These are phyloP conservation scores for Celastrina argiolus DNA, from an alignment of 2,888 invertebrate species.

Conservation along the genomic window DNA sequence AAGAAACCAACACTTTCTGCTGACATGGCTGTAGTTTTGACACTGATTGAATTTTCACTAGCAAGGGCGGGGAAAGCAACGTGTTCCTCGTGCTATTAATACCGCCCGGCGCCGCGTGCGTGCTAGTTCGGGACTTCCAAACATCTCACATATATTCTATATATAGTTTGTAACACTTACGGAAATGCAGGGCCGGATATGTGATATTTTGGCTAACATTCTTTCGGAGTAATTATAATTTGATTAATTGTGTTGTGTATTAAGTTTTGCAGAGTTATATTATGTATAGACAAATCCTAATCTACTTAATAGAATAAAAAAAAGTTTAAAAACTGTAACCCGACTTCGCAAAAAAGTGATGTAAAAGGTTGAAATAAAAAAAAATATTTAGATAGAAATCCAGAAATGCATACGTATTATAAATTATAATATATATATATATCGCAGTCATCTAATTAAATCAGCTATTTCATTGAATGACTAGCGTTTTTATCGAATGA, in stretches of 20 bases:
- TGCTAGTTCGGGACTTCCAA: conserved; percentile 17
- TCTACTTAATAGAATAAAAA: no score
- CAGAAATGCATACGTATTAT: no score
- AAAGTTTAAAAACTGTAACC: no score
- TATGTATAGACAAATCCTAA: no score
- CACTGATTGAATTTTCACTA: conserved; percentile 32
- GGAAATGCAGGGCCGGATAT: conserved; percentile 4
- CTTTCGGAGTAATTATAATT: not conserved
- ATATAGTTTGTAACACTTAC: conserved; percentile 20
- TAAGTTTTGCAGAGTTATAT: no score
- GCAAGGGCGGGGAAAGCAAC: conserved; percentile 45
- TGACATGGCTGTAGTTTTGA: conserved; percentile 44
- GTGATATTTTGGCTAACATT: conserved; percentile 9
- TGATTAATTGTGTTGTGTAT: not conserved
- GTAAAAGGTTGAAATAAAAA: no score
- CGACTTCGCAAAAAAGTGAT: no score
- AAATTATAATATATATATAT: no score
- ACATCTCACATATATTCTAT: conserved; percentile 12
- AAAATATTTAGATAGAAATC: no score
- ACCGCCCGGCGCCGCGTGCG: conserved; percentile 55
- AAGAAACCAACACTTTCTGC: conserved; percentile 74
- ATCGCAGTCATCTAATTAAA: no score
- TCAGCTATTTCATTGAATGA: no score
- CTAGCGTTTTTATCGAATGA: no score
- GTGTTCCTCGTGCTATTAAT: conserved; percentile 60